These are phyloP conservation scores for Trinectes maculatus DNA, from an alignment of 2,113 vertebrate species.

Conservation along the genomic window DNA sequence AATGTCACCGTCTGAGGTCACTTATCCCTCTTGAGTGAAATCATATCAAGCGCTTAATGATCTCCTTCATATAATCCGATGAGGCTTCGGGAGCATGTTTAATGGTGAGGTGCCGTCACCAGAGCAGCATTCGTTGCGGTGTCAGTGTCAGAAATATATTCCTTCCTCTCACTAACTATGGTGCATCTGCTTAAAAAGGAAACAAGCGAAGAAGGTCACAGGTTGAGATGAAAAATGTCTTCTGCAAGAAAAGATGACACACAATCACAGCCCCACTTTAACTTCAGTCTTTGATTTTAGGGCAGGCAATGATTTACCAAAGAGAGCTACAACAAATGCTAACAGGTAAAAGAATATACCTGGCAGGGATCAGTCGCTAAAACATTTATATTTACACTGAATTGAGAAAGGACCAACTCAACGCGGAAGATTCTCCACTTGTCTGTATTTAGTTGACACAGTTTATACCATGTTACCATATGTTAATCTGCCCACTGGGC, in stretches of 20 bases:
- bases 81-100: constrained; percentile 42
- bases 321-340: constrained; percentile 9
- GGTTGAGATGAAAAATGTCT: constrained; percentile 52
- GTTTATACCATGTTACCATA: background rate
- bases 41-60: constrained; percentile 63
- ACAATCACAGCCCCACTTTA: constrained; percentile 20
- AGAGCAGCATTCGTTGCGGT: constrained; percentile 34
- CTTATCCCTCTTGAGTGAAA: constrained; percentile 55
- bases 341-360: constrained; percentile 10
- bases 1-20: constrained; percentile 55
- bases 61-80: constrained; percentile 50
- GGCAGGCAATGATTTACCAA: background rate
- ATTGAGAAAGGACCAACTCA: too few species aligned
- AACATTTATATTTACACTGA: too few species aligned
- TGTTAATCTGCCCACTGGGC: background rate
- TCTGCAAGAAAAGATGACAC: constrained; percentile 23
- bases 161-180: constrained; percentile 49
- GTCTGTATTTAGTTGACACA: background rate
- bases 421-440: background rate
- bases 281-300: constrained; percentile 37
- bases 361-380: too few species aligned
- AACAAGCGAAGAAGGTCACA: constrained; percentile 47
- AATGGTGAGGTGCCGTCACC: constrained; percentile 38
- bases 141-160: constrained; percentile 48
- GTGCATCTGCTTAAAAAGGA: constrained; percentile 32